A percentile compares a stretch with the other conserved stretches of the same genome.
Conservation (phyloP, 2,797 vertebrate species). For the Galago senegalensis region DNA sequence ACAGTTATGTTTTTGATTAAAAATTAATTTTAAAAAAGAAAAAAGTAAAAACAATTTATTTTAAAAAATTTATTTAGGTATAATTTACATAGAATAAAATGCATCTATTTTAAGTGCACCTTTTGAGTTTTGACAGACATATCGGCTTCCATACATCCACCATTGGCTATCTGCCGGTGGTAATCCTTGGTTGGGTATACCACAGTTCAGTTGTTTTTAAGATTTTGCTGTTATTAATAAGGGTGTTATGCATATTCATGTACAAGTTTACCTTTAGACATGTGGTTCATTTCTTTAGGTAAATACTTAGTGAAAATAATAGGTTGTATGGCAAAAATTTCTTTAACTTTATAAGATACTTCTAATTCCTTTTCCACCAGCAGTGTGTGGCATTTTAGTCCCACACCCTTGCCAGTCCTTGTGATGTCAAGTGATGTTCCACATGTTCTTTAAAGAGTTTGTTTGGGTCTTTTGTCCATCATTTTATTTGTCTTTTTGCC, state of each 20-base stretch:
- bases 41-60: not conserved
- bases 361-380: not conserved
- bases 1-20: no score
- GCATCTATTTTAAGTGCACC: not conserved
- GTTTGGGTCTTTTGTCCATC: not conserved
- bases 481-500: not conserved
- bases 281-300: not conserved
- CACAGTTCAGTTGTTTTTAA: not conserved
- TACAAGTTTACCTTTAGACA: not conserved
- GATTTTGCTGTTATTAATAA: not conserved
- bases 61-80: not conserved
- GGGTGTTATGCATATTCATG: not conserved
- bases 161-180: no score
- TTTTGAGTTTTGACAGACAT: not conserved
- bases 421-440: not conserved
- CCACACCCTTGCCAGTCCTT: not conserved
- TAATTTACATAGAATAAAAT: not conserved
- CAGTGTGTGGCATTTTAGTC: not conserved
- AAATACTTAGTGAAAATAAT: not conserved
- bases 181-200: not conserved
- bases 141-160: not conserved
- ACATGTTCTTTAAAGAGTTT: not conserved
- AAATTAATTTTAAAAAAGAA: no score
- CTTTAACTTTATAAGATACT: not conserved
- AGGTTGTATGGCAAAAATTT: not conserved